phyloP scores from a whole-genome alignment of 2,888 invertebrate species.

The Leucophenga montana region DNA sequence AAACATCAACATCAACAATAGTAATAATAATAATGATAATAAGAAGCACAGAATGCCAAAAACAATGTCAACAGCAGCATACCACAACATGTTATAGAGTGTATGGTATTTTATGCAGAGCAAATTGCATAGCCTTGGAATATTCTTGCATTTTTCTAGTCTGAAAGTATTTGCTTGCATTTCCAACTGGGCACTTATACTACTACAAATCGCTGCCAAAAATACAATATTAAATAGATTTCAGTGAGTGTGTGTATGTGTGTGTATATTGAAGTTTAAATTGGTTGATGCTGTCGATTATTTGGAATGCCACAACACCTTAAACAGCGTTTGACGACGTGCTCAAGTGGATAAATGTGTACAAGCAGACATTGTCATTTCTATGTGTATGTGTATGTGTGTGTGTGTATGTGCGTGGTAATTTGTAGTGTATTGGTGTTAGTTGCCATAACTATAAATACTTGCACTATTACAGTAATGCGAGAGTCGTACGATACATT shows the following conservation, averaged over 20 bases:
- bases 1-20: not conserved
- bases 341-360: conserved; percentile 7
- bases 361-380: conserved; percentile 1
- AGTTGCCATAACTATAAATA: not conserved
- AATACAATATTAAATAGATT: too few species aligned
- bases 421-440: not conserved
- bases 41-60: not conserved
- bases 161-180: too few species aligned
- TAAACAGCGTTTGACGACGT: not conserved
- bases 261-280: not conserved
- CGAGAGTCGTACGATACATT: too few species aligned
- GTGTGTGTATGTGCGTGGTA: not conserved
- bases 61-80: not conserved
- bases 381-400: too few species aligned
- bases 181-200: too few species aligned
- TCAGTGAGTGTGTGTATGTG: not conserved
- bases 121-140: too few species aligned
- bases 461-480: too few species aligned
- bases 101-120: too few species aligned
- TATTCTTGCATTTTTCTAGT: too few species aligned
- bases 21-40: not conserved
- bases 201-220: too few species aligned
- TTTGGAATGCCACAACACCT: conserved; percentile 4
- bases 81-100: not conserved
- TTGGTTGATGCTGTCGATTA: not conserved